Evolutionary conservation across 2,113 vertebrate genomes (phyloP).

Genomic region (Gallinago undulata): DNA sequence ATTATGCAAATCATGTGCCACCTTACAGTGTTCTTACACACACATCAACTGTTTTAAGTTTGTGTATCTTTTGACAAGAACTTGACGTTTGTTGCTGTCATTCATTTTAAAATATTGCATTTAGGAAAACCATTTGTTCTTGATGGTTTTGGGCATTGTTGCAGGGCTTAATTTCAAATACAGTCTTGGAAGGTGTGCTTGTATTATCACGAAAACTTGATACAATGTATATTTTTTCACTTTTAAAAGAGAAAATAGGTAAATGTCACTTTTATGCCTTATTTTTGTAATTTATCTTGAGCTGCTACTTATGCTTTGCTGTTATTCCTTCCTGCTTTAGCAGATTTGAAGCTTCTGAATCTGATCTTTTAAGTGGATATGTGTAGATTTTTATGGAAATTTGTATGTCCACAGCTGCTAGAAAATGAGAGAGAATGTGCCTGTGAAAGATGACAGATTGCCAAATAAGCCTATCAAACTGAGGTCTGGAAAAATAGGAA

Average conservation of each 20-base stretch:
- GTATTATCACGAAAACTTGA: not conserved
- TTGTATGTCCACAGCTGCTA: slow-evolving; percentile 19
- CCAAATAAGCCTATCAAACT: not conserved
- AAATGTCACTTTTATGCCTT: not conserved
- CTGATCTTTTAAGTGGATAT: not conserved
- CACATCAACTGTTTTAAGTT: not conserved
- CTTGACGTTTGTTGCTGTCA: not conserved
- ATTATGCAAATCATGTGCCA: not conserved
- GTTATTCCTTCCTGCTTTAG: not conserved
- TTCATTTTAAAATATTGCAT: not conserved
- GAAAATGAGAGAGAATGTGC: not conserved
- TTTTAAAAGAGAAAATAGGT: not conserved
- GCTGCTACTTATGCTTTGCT: not conserved
- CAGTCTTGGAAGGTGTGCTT: not conserved
- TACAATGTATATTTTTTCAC: not conserved
- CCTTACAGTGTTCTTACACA: not conserved
- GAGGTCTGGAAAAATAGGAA: not conserved
- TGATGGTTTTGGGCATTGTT: not conserved
- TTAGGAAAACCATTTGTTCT: not conserved
- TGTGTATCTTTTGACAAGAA: not conserved
- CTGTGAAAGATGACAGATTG: not conserved
- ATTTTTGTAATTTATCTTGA: not conserved
- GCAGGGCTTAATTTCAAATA: not conserved
- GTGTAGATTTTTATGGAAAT: not conserved
- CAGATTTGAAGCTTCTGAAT: not conserved